Percentiles rank a stretch among this genome's conserved stretches.
Evolutionary conservation across 2,888 invertebrate genomes (phyloP).

Genomic region (Gandaritis pyraliata): DNA sequence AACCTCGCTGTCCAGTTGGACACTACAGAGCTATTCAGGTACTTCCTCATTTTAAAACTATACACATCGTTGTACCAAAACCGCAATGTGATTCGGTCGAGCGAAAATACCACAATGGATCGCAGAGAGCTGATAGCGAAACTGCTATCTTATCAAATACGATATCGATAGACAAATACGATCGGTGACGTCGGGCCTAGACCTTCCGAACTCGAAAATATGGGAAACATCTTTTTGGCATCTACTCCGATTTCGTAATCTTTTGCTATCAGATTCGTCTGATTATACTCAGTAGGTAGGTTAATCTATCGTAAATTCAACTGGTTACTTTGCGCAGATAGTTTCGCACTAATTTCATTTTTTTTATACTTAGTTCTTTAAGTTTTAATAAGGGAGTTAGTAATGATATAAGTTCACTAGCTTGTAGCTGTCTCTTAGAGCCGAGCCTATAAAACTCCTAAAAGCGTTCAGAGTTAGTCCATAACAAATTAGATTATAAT

Average conservation of each 20-base stretch:
- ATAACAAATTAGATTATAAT: too few species aligned
- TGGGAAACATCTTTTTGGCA: slow-evolving; percentile 13
- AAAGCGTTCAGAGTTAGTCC: too few species aligned
- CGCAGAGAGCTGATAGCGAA: slow-evolving; percentile 55
- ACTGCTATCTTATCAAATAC: slow-evolving; percentile 71
- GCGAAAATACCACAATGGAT: slow-evolving; percentile 58
- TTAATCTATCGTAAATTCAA: neutral
- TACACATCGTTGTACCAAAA: slow-evolving; percentile 47
- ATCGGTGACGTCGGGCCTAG: slow-evolving; percentile 47
- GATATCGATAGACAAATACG: slow-evolving; percentile 66
- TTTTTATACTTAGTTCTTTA: too few species aligned
- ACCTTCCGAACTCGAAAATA: slow-evolving; percentile 47
- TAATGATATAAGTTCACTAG: too few species aligned
- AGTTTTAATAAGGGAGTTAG: too few species aligned
- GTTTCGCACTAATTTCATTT: too few species aligned
- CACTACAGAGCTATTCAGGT: slow-evolving; percentile 48
- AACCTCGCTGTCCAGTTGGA: slow-evolving; percentile 53
- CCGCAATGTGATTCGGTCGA: slow-evolving; percentile 49
- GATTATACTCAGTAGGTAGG: neutral
- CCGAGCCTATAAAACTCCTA: too few species aligned
- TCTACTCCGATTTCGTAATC: neutral
- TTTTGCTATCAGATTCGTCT: neutral
- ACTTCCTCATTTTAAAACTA: slow-evolving; percentile 57
- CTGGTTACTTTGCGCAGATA: too few species aligned
- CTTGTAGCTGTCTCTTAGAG: too few species aligned